Conservation (phyloP, 2,113 vertebrate genomes). For the Hystrix cristata region DNA sequence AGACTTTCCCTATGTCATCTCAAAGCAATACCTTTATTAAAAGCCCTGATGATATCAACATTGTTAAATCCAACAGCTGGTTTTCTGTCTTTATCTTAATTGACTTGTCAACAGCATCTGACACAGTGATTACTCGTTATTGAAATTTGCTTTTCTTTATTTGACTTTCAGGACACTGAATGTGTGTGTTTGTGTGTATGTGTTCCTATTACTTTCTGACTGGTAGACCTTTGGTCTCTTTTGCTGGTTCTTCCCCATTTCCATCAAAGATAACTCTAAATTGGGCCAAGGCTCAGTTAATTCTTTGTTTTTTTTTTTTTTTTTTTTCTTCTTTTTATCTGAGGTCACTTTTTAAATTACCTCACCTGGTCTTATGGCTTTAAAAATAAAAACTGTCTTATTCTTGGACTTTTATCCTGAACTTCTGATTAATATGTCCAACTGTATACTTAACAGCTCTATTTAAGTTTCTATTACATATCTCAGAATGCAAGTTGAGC, state of each 20-base stretch:
- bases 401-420: not conserved
- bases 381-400: not conserved
- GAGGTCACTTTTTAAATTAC: not conserved
- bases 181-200: not conserved
- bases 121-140: not conserved
- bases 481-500: not conserved
- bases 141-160: not conserved
- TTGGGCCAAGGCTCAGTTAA: not conserved
- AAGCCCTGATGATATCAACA: not conserved
- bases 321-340: not conserved
- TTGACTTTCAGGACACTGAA: not conserved
- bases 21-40: not conserved
- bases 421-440: not conserved
- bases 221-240: not conserved
- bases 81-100: slow-evolving; percentile 51
- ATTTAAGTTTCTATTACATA: not conserved
- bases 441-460: not conserved
- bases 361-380: not conserved
- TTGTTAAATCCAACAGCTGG: not conserved
- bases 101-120: not conserved
- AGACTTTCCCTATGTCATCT: not conserved
- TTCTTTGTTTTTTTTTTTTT: not conserved
- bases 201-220: not conserved
- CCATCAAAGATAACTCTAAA: not conserved
- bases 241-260: not conserved